phyloP scores from a whole-genome alignment of 2,888 invertebrate genomes.

The Caenorhabditis sulstoni region DNA sequence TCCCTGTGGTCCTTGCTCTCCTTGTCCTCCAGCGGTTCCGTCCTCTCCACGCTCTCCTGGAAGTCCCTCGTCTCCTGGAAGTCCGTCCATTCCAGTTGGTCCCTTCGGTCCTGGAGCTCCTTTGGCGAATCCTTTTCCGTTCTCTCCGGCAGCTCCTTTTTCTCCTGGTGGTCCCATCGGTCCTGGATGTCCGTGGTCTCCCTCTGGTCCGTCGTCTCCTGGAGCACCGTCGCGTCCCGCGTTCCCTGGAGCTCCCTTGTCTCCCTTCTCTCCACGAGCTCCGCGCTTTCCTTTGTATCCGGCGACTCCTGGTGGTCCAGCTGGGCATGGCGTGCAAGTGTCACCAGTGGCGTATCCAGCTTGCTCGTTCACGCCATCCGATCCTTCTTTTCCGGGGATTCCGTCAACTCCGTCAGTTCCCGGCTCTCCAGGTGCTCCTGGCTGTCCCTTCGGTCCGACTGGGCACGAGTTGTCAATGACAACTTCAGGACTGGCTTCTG shows the following conservation, averaged over 20 bases:
- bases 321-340: constrained; percentile 74
- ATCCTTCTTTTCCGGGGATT: constrained; percentile 62
- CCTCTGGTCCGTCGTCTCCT: constrained; percentile 78
- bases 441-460: constrained; percentile 70
- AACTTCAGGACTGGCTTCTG: constrained; percentile 22
- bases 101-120: constrained; percentile 74
- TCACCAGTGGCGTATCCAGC: constrained; percentile 27
- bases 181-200: constrained; percentile 75
- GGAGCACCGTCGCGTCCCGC: constrained; percentile 72
- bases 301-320: constrained; percentile 75
- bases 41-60: constrained; percentile 79
- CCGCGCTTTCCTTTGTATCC: constrained; percentile 79
- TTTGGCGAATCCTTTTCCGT: constrained; percentile 73
- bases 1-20: constrained; percentile 70
- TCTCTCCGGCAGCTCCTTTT: constrained; percentile 72
- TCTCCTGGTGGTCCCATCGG: constrained; percentile 73
- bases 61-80: constrained; percentile 76
- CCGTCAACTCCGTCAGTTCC: constrained; percentile 67
- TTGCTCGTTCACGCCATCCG: constrained; percentile 37
- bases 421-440: constrained; percentile 68
- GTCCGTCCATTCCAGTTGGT: constrained; percentile 71
- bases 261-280: constrained; percentile 75
- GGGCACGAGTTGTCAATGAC: constrained; percentile 60
- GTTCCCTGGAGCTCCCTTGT: constrained; percentile 69
- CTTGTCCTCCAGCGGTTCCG: constrained; percentile 70